Conservation (phyloP, 2,888 invertebrate genomes). For the Mongoloraphidia duomilia region DNA sequence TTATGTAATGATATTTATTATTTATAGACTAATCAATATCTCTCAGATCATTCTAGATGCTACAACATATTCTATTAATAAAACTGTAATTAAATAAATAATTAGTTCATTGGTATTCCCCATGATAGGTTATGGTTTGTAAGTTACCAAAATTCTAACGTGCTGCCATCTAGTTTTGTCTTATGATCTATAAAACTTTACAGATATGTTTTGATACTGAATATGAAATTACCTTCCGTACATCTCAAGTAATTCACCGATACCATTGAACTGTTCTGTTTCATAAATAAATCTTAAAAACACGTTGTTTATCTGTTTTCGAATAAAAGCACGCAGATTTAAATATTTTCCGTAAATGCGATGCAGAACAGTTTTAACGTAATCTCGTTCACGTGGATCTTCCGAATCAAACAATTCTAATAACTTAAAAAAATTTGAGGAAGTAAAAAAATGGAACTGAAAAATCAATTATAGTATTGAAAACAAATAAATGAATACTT, state of each 20-base stretch:
- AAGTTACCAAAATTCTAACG: too few species aligned
- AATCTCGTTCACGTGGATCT: slow-evolving; percentile 97
- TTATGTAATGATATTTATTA: too few species aligned
- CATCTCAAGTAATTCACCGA: slow-evolving; percentile 96
- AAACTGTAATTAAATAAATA: too few species aligned
- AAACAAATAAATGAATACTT: slow-evolving; percentile 13
- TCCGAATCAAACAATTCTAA: slow-evolving; percentile 98
- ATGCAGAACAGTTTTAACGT: slow-evolving; percentile 96
- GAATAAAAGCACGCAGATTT: slow-evolving; percentile 95
- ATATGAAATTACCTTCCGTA: slow-evolving; percentile 60
- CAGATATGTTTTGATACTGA: not conserved
- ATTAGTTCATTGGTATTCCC: too few species aligned
- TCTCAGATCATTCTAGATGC: too few species aligned
- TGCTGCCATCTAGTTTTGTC: too few species aligned
- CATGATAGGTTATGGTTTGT: too few species aligned
- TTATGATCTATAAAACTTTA: too few species aligned
- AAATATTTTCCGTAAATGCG: slow-evolving; percentile 99
- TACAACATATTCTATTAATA: too few species aligned
- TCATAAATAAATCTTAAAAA: slow-evolving; percentile 99
- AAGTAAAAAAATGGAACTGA: too few species aligned
- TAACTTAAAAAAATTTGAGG: slow-evolving; percentile 39
- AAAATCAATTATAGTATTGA: too few species aligned
- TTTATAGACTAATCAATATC: too few species aligned
- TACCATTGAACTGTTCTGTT: slow-evolving; percentile 99
- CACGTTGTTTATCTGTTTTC: slow-evolving; percentile 99